Base-by-base conservation (phyloP, 1,140 invertebrate species). In the Panagrolaimus sp. region DNA sequence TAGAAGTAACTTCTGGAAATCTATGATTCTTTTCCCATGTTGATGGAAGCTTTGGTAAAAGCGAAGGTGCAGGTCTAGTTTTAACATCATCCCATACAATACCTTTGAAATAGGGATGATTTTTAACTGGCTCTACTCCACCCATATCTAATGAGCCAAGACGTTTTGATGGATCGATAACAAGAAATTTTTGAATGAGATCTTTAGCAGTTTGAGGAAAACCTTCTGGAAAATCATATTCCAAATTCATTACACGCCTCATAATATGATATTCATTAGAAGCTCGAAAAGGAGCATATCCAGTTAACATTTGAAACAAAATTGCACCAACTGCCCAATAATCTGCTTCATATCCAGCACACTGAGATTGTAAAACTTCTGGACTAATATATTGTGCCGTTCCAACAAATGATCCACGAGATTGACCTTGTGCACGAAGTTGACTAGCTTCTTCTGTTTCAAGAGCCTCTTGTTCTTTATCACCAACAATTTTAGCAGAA, bases 311-410 rank as follows among this genome's bases (percentile, higher is more conserved):
- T 86, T 98, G 95, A 85, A 93, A 98, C 51, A 98, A 86, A 68
- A 98, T 95, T 84, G 94, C 98, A 5, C 94, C 96, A 38, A 96
- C 86, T 0, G 95, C 95, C 96, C 96, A 98, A n/a, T 98, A 85
- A 85, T 74, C 77, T 68, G 78, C 65, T 67, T 75, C 74, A 42
- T 72, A 62, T 5, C 74, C 75, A 38, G 63, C 69, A 44, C 42
- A 45, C 31, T 72, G 71, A 85, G 82, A 61, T 11, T 53, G 47
- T 9, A 69, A 25, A 13, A 98, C 86, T 85, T 98, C 95, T 7
- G 96, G 96, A 53, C 93, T 95, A 0, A 98, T 93, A 85, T 98
- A 99, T 83, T 98, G 94, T 0, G 96, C 94, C 14, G 96, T 98
- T n/a, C 96, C 95, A 5, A 97, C 93, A 85, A 98, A 97, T 80